phyloP scores from a whole-genome alignment of 2,888 invertebrate species.

The Eilema griseolum region DNA sequence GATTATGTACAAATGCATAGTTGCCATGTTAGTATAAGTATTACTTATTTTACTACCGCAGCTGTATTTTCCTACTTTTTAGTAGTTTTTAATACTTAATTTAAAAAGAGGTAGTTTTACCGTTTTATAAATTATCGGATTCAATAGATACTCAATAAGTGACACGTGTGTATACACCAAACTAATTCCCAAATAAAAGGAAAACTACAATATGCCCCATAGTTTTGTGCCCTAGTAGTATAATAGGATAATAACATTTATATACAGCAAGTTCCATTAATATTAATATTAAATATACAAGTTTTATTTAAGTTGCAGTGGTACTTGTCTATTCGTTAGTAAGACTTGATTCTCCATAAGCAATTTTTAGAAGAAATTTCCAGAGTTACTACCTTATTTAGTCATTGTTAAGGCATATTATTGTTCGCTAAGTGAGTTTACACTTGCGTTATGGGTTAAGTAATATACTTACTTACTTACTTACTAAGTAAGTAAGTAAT shows the following conservation, averaged over 20 bases:
- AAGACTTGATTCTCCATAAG: background rate
- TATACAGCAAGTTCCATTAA: background rate
- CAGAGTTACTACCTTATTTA: background rate
- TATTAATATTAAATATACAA: background rate
- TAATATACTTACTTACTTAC: no score
- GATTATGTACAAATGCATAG: conserved; percentile 52
- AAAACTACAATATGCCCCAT: background rate
- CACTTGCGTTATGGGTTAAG: background rate
- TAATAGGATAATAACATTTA: background rate
- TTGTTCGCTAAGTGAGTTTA: conserved; percentile 1
- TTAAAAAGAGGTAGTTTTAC: background rate
- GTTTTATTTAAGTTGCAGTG: background rate
- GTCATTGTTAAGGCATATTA: background rate
- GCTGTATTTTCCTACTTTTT: conserved; percentile 4
- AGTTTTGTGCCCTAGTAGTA: background rate
- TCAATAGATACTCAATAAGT: background rate
- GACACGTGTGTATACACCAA: background rate
- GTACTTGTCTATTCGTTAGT: background rate
- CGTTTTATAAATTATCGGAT: background rate
- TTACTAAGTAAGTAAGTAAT: no score
- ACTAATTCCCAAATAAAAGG: background rate
- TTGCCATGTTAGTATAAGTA: conserved; percentile 56
- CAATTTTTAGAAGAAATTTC: background rate
- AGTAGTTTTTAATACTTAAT: conserved; percentile 5
- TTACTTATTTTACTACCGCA: conserved; percentile 5